phyloP scores from a whole-genome alignment of 2,888 invertebrate species.

The Hydrotaea cyrtoneurina region DNA sequence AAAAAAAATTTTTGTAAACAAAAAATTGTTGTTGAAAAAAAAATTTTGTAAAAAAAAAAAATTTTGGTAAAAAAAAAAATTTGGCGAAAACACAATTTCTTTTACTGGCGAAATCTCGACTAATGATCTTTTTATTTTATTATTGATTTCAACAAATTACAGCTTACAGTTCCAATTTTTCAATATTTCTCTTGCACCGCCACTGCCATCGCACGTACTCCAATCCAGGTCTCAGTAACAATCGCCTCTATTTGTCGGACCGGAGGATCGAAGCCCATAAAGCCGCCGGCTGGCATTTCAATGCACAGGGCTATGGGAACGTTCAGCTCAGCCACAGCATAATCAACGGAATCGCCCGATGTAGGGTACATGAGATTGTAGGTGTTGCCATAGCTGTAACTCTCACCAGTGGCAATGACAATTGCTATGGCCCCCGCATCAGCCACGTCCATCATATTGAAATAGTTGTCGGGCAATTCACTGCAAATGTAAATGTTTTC shows the following conservation, averaged over 20 bases:
- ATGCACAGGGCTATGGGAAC: conserved; percentile 83
- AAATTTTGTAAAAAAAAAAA: too few species aligned
- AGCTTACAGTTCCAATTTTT: not conserved
- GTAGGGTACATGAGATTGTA: conserved; percentile 81
- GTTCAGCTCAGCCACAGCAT: conserved; percentile 82
- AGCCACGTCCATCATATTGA: conserved; percentile 78
- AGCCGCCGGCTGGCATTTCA: conserved; percentile 83
- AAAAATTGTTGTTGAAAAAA: too few species aligned
- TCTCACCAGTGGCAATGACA: conserved; percentile 72
- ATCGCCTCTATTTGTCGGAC: conserved; percentile 82
- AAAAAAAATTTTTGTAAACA: too few species aligned
- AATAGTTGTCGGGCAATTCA: conserved; percentile 79
- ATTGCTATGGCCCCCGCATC: conserved; percentile 78
- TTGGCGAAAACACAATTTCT: too few species aligned
- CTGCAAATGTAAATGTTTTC: conserved; percentile 59
- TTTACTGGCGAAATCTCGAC: too few species aligned
- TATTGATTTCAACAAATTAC: not conserved
- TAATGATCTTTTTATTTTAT: too few species aligned
- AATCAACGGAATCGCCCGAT: conserved; percentile 85
- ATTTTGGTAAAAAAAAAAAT: too few species aligned
- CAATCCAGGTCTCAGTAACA: conserved; percentile 83
- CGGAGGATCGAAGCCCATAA: conserved; percentile 82
- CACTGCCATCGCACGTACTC: conserved; percentile 76
- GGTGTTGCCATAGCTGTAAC: conserved; percentile 81
- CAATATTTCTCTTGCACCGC: conserved; percentile 69